Conservation (phyloP, 2,888 invertebrate species). For the Anthrax anthrax region DNA sequence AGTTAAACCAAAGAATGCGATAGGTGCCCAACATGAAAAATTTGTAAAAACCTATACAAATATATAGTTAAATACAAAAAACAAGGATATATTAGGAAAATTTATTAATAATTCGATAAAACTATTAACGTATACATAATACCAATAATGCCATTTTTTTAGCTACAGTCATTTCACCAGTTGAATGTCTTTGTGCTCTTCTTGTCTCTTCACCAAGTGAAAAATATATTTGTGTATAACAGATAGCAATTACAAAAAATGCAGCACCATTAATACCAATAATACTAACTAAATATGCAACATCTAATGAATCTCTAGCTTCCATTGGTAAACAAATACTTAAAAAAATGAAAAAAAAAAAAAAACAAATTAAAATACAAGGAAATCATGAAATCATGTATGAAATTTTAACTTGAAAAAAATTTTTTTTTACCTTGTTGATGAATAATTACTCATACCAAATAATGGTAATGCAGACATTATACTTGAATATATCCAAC, state of each 20-base stretch:
- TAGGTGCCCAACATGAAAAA: constrained; percentile 74
- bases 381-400: no score
- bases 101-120: not conserved
- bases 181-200: constrained; percentile 31
- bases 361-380: no score
- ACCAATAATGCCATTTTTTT: constrained; percentile 84
- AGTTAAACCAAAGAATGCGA: constrained; percentile 76
- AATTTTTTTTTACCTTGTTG: constrained; percentile 44
- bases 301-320: constrained; percentile 50
- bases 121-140: constrained; percentile 4
- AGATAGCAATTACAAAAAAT: constrained; percentile 68
- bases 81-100: no score
- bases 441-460: constrained; percentile 77
- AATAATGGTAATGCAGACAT: constrained; percentile 68
- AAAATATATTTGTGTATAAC: constrained; percentile 75
- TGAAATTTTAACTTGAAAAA: no score
- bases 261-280: constrained; percentile 65
- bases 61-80: no score
- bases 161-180: constrained; percentile 61
- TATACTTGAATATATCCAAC: constrained; percentile 63
- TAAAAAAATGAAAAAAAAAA: no score
- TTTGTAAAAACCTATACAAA: constrained; percentile 50
- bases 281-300: constrained; percentile 57
- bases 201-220: constrained; percentile 60
- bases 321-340: constrained; percentile 81